These are phyloP conservation scores for Leucophenga maculata DNA, from an alignment of 2,888 invertebrate species.

Conservation along the genomic window DNA sequence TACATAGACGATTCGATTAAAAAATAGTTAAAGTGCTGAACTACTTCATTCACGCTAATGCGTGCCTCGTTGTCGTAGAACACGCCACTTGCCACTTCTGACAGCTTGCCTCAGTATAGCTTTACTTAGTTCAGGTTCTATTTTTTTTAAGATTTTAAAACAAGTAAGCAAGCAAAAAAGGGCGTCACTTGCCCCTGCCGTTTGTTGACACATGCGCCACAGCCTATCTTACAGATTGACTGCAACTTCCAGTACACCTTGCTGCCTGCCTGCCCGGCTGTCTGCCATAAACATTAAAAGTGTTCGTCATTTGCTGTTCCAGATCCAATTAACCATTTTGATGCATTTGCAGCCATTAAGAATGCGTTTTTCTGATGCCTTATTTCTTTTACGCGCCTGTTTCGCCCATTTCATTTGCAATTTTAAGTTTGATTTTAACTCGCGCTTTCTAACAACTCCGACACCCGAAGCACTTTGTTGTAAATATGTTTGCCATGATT, in stretches of 20 bases:
- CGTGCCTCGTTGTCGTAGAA: conserved; percentile 55
- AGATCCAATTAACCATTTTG: conserved; percentile 72
- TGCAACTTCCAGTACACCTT: conserved; percentile 31
- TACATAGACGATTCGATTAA: conserved; percentile 56
- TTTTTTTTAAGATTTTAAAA: not conserved
- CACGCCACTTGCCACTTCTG: conserved; percentile 59
- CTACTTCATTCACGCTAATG: conserved; percentile 66
- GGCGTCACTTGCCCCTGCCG: conserved; percentile 29
- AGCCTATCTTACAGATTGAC: conserved; percentile 36
- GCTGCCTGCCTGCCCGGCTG: conserved; percentile 31
- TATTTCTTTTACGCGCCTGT: conserved; percentile 10
- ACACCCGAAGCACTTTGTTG: no score
- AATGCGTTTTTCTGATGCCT: not conserved
- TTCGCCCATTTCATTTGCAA: conserved; percentile 43
- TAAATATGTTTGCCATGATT: conserved; percentile 58
- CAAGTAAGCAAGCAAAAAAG: conserved; percentile 18
- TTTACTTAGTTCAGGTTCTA: not conserved
- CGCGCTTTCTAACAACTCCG: conserved; percentile 18
- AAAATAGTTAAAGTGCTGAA: conserved; percentile 46
- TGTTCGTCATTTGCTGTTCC: conserved; percentile 70
- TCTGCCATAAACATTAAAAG: conserved; percentile 66
- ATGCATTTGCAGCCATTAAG: conserved; percentile 70
- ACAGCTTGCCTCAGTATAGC: not conserved
- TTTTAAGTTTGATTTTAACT: conserved; percentile 60
- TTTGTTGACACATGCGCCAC: conserved; percentile 26